Evolutionary conservation across 2,888 invertebrate genomes (phyloP).

Genomic region (Dendrolimus pini): DNA sequence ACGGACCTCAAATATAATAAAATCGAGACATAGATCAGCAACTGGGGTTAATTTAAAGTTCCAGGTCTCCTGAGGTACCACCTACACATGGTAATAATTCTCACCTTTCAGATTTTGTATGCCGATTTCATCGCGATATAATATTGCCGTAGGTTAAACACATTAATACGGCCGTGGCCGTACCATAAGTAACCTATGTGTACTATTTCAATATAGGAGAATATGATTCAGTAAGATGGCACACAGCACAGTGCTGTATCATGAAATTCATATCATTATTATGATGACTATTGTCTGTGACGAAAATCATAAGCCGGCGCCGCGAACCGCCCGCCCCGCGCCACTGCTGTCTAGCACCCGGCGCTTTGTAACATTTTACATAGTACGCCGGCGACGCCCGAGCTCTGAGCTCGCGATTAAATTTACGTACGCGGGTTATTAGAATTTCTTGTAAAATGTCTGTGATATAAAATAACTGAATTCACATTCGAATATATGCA

Average conservation of each 20-base stretch:
- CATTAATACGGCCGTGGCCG: too few relatives aligned
- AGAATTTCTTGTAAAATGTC: slow-evolving; percentile 13
- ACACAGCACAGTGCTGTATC: not conserved
- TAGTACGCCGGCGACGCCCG: slow-evolving; percentile 35
- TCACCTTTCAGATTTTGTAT: too few relatives aligned
- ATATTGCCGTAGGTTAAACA: too few relatives aligned
- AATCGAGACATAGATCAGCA: too few relatives aligned
- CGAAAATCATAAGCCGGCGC: slow-evolving; percentile 27
- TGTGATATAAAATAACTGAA: slow-evolving; percentile 20
- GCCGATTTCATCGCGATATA: too few relatives aligned
- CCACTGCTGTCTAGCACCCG: too few relatives aligned
- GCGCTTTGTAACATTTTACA: not conserved
- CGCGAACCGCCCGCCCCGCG: slow-evolving; percentile 8
- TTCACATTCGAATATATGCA: not conserved
- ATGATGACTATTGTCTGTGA: not conserved
- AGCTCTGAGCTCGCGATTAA: slow-evolving; percentile 15
- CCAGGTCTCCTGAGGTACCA: too few relatives aligned
- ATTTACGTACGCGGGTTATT: slow-evolving; percentile 4
- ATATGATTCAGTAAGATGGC: not conserved
- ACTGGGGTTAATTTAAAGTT: too few relatives aligned
- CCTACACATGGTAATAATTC: too few relatives aligned
- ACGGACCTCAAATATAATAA: too few relatives aligned
- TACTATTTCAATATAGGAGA: not conserved
- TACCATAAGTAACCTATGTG: not conserved
- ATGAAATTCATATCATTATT: too few relatives aligned